Base-by-base conservation (phyloP, 2,888 invertebrate species). In the Drosophila nr. fundita region DNA sequence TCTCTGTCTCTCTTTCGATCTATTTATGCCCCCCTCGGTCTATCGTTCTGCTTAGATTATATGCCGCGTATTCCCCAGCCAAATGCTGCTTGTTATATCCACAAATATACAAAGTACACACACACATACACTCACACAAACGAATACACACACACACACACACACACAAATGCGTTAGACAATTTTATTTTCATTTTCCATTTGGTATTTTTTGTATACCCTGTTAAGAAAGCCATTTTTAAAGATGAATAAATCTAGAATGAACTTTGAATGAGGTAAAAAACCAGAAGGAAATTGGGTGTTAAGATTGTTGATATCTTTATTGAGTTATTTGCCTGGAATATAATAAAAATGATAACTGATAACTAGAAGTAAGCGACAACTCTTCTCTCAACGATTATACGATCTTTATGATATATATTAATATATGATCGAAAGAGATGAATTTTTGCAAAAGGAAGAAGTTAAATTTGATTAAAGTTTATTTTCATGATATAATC, bases 131-230 rank as follows among this genome's bases (percentile, higher is more conserved):
- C 62, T 62, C 30, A 38, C 27, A 65, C 62, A 24, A 24, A 24
- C 24, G 2, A 24, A 24, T 2, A 49, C 36, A 38, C 3, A 18
- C 11, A 6, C 2, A 21, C 6, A 13, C 21, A 45, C 21, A 21
- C 21, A 45, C 15, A 15, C 15, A 45, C 45, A 24, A 45, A 4
- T 69, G 65, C 54, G 69, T 74, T 63, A 83, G 84, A 86, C 83
- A 84, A 84, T 86, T 86, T 84, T 85, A 71, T 87, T 85, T 85
- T 85, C 79, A 83, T 86, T 86, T 87, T 81, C 74, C 82, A 84
- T 81, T 84, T 76, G 70, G 68, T 58, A 67, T 69, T 60, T 76
- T 57, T 65, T 40, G 45, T 24, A 57, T 76, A 70, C 72, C 48
- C 53, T 45, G 10, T 18, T 13, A 29, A 13, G 2, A 18, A 18